Evolutionary conservation across 2,113 vertebrate genomes (phyloP), one percentile per base, ranked within the genome.

Genomic region (Carlito syrichta): DNA sequence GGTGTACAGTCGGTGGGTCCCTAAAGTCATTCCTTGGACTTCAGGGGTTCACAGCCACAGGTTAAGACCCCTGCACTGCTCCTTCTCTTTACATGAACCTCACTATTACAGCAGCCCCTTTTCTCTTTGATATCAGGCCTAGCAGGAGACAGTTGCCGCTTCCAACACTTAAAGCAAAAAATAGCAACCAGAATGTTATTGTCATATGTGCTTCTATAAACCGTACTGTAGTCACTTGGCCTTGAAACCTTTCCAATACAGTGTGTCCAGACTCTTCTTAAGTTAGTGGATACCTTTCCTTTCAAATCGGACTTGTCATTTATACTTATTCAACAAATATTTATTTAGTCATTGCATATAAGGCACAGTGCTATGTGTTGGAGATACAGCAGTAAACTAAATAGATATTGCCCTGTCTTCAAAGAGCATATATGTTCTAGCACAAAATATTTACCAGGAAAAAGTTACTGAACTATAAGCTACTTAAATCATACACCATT

Each of bases 121-220:
- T 97, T 74, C 54, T 86, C 63, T 86, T 95, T 91, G 54, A 71
- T 86, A 50, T 17, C 78, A 58, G 60, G 25, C 35, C 79, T 86
- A 40, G 22, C 30, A 38, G 43, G 38, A 93, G 73, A 88, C 43
- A 83, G 82, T 84, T 93, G 43, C 56, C 79, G 43, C 82, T 81
- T 95, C 48, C 27, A 78, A 60, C 7, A 54, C 48, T 82, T 38
- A 89, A 94, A 77, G 81, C n/a, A 63, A 94, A 97, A 89, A 81
- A 63, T 62, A 93, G 35, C n/a, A 77, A 54, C 81, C 45, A 89
- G 54, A 77, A 66, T 40, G 32, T 40, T 73, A 35, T n/a, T 54
- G 45, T 84, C 25, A 62, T 19, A 35, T 17, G 35, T 27, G 43
- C 54, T 68, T 88, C 85, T 54, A 38, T 35, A 76, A 85, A 82